Base-by-base conservation (phyloP, 1,140 invertebrate genomes). In the Eupeodes corollae region DNA sequence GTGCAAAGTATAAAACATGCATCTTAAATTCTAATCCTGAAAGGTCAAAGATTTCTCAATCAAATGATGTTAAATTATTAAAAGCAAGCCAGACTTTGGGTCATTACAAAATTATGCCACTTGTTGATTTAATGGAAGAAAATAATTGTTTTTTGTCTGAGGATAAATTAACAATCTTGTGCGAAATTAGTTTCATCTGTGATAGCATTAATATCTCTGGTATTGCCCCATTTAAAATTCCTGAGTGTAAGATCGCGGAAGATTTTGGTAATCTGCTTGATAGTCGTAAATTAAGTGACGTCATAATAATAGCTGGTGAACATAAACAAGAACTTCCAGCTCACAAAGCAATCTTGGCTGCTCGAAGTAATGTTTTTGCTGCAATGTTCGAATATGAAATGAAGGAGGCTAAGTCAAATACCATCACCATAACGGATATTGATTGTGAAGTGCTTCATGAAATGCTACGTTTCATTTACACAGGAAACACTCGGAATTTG, bases 81-180 rank as follows among this genome's bases (percentile, higher is more conserved):
- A n/a, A n/a, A n/a, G n/a, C 94, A 98, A 75, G 95, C 95, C 58
- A 99, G 98, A 76, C 95, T 98, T 76, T 99, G 96, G 96, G 96
- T 95, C 42, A 98, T 99, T 75, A 99, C 98, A 75, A 98, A 99
- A 72, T 99, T 99, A 98, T 99, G 49, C 78, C 94, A 63, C 78
- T 94, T 73, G 95, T 98, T 73, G 98, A 98, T 73, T 78, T 98
- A 41, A 74, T 99, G 63, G 95, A 99, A 70, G 96, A 99, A 78
- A 88, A 89, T 39, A 99, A 98, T 68, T 94, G 95, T 49, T 77
- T 99, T 19, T 74, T 99, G 57, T 94, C 95, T 12, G 94, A 98
- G 71, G 96, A 99, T 68, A 98, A 98, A 78, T 75, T 99, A 65
- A 98, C 95, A 58, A 92, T 99, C 78, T 98, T 96, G 76, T 99